Conservation (phyloP, 1,140 invertebrate species). For the Pentalonia nigronervosa region DNA sequence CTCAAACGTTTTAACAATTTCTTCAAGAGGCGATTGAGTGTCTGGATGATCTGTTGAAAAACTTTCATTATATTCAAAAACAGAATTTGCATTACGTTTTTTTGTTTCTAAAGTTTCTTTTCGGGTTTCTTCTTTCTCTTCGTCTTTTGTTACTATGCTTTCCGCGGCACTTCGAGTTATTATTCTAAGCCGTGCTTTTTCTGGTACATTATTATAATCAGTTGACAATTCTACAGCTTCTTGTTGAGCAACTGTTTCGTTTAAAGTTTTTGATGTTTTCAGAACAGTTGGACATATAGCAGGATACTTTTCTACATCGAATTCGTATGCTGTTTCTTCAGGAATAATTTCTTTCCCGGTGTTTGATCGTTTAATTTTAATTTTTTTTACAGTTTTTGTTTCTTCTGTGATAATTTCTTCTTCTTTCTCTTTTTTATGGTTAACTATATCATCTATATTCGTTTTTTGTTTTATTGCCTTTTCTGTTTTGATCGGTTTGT, state of each 20-base stretch:
- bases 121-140: conserved; percentile 65
- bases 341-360: conserved; percentile 62
- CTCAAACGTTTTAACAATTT: conserved; percentile 66
- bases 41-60: conserved; percentile 70
- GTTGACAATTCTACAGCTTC: conserved; percentile 59
- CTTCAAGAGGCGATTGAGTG: conserved; percentile 59
- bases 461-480: conserved; percentile 43
- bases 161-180: conserved; percentile 60
- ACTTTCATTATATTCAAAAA: conserved; percentile 68
- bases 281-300: background rate
- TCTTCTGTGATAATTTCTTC: conserved; percentile 59
- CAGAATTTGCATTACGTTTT: conserved; percentile 60
- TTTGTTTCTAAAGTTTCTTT: conserved; percentile 18
- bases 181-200: conserved; percentile 53
- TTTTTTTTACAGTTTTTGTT: conserved; percentile 62
- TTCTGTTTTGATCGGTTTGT: background rate
- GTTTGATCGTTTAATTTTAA: conserved; percentile 63
- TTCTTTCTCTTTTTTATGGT: conserved; percentile 56
- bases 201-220: conserved; percentile 62
- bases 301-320: conserved; percentile 27
- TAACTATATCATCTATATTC: conserved; percentile 31
- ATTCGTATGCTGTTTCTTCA: conserved; percentile 64
- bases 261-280: conserved; percentile 40
- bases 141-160: conserved; percentile 64
- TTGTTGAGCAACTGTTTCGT: conserved; percentile 41